Evolutionary conservation across 2,888 invertebrate species (phyloP).

Genomic region (Vanessa cardui): DNA sequence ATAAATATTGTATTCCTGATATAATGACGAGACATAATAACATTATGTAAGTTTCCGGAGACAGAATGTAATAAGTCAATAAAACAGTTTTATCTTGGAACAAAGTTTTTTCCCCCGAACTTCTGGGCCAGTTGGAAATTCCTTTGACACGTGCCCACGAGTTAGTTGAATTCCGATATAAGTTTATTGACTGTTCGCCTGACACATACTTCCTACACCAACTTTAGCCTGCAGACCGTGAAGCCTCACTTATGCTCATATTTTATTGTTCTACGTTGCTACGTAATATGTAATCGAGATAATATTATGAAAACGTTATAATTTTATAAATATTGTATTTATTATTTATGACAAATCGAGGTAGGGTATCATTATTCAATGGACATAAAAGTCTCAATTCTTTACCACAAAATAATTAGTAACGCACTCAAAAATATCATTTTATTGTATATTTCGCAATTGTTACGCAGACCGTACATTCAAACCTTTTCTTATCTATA

Average conservation of each 20-base stretch:
- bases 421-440: too few species aligned
- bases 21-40: not conserved
- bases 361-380: too few species aligned
- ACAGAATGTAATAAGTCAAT: slow-evolving; percentile 14
- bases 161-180: slow-evolving; percentile 42
- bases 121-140: slow-evolving; percentile 44
- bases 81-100: slow-evolving; percentile 19
- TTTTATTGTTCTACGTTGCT: slow-evolving; percentile 2
- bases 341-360: too few species aligned
- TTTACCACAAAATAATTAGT: too few species aligned
- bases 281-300: not conserved
- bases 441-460: too few species aligned
- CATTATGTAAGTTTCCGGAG: not conserved
- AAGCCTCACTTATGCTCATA: slow-evolving; percentile 21
- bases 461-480: too few species aligned
- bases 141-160: slow-evolving; percentile 49
- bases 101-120: slow-evolving; percentile 30
- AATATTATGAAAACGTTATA: too few species aligned
- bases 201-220: slow-evolving; percentile 41
- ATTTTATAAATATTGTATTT: too few species aligned
- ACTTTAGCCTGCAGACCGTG: slow-evolving; percentile 32
- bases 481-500: too few species aligned
- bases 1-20: too few species aligned
- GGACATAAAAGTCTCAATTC: too few species aligned
- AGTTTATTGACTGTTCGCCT: slow-evolving; percentile 49